These are phyloP conservation scores for Oenanthe melanoleuca DNA, from an alignment of 2,113 vertebrate species.

Conservation along the genomic window DNA sequence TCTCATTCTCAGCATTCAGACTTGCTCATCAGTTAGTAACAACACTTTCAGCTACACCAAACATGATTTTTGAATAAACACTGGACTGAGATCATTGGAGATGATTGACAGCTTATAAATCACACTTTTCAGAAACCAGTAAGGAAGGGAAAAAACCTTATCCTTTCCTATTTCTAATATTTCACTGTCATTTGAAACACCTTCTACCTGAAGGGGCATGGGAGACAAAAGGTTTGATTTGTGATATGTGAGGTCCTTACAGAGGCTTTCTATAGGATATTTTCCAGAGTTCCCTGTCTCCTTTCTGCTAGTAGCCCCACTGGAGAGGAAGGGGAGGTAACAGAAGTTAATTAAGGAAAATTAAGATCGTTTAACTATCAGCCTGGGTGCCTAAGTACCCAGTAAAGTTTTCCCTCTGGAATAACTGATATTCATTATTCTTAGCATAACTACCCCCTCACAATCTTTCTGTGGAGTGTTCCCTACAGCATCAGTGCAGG, in stretches of 20 bases:
- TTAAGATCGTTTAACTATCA: neutral
- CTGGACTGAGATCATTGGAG: conserved; percentile 37
- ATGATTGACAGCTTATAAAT: conserved; percentile 68
- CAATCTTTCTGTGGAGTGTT: neutral
- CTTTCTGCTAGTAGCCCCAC: neutral
- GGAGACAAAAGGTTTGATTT: neutral
- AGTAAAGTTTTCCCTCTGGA: neutral
- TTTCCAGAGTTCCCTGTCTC: neutral
- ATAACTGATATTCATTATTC: neutral
- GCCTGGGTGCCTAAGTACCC: neutral
- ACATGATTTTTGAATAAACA: conserved; percentile 73
- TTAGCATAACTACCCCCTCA: neutral
- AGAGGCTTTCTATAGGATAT: neutral
- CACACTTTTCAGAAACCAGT: neutral
- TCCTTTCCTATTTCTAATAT: conserved; percentile 24
- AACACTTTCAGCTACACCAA: conserved; percentile 60
- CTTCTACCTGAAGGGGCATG: neutral
- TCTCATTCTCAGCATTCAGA: conserved; percentile 60
- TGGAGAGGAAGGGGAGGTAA: neutral
- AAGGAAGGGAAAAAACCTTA: neutral
- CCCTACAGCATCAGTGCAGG: neutral
- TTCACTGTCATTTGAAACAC: conserved; percentile 42
- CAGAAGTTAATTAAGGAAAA: neutral
- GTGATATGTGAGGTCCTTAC: neutral
- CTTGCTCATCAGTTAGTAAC: conserved; percentile 70